Evolutionary conservation across 2,888 invertebrate genomes (phyloP).

Genomic region (Alcis repandata): DNA sequence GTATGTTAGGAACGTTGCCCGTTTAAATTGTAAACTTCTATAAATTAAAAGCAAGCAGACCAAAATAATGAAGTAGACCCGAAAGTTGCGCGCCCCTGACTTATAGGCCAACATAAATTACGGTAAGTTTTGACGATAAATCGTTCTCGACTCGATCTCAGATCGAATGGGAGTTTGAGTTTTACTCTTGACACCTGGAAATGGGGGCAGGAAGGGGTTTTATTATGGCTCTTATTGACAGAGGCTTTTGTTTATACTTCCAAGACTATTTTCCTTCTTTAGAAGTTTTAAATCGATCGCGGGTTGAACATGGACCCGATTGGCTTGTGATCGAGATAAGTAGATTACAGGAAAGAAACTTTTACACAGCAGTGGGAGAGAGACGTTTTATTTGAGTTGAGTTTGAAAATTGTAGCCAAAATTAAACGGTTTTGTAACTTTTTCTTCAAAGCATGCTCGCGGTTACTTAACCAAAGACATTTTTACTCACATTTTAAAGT

Average conservation of each 20-base stretch:
- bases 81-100: slow-evolving; percentile 74
- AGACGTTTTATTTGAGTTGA: too few relatives aligned
- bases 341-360: too few relatives aligned
- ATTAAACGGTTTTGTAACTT: too few relatives aligned
- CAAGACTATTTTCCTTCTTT: background rate
- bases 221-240: background rate
- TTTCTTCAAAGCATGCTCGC: too few relatives aligned
- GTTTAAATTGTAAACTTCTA: slow-evolving; percentile 74
- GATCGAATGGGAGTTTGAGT: slow-evolving; percentile 30
- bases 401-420: too few relatives aligned
- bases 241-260: background rate
- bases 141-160: slow-evolving; percentile 54
- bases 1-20: slow-evolving; percentile 41
- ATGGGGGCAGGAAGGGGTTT: slow-evolving; percentile 3
- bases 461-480: too few relatives aligned
- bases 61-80: slow-evolving; percentile 80
- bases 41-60: slow-evolving; percentile 79
- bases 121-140: slow-evolving; percentile 79
- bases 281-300: slow-evolving; percentile 7
- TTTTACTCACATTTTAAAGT: too few relatives aligned
- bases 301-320: too few relatives aligned
- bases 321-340: too few relatives aligned
- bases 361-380: too few relatives aligned
- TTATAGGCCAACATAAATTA: slow-evolving; percentile 82
- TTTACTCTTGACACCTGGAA: slow-evolving; percentile 32